Conservation (phyloP, 2,888 invertebrate genomes). For the Drosophila siamana region DNA sequence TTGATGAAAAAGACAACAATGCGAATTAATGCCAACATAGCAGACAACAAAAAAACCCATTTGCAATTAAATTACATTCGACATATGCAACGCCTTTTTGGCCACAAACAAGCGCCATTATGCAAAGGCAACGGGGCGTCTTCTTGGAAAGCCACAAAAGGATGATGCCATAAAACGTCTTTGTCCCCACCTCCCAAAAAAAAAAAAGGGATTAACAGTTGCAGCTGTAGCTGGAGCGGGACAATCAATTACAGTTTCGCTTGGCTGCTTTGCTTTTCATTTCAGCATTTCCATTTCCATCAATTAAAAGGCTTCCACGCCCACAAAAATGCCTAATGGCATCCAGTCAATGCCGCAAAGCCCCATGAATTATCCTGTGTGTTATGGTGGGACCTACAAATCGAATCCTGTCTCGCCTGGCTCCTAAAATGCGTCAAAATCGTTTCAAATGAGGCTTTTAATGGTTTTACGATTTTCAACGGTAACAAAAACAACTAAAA, state of each 20-base stretch:
- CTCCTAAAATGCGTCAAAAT: conserved; percentile 69
- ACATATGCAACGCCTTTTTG: conserved; percentile 49
- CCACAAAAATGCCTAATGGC: conserved; percentile 52
- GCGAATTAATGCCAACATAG: neutral
- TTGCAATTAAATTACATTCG: conserved; percentile 46
- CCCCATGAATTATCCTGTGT: conserved; percentile 41
- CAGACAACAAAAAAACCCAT: conserved; percentile 6
- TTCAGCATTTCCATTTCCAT: conserved; percentile 32
- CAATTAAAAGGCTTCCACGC: conserved; percentile 61
- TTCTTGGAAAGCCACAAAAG: conserved; percentile 43
- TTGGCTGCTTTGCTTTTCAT: conserved; percentile 29
- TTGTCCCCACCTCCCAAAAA: too few relatives aligned
- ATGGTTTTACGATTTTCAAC: conserved; percentile 72
- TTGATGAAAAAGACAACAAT: conserved; percentile 28
- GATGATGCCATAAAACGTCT: conserved; percentile 43
- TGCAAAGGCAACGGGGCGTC: conserved; percentile 54
- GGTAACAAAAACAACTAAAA: conserved; percentile 24
- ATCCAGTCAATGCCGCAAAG: conserved; percentile 36
- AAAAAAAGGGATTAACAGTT: conserved; percentile 36
- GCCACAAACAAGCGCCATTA: conserved; percentile 28
- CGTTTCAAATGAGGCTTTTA: conserved; percentile 78
- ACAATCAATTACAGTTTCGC: conserved; percentile 72
- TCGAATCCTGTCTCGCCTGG: conserved; percentile 4
- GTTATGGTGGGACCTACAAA: neutral
- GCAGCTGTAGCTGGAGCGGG: conserved; percentile 43